Evolutionary conservation across 2,888 invertebrate genomes (phyloP).

Genomic region (Limnephilus auricula): DNA sequence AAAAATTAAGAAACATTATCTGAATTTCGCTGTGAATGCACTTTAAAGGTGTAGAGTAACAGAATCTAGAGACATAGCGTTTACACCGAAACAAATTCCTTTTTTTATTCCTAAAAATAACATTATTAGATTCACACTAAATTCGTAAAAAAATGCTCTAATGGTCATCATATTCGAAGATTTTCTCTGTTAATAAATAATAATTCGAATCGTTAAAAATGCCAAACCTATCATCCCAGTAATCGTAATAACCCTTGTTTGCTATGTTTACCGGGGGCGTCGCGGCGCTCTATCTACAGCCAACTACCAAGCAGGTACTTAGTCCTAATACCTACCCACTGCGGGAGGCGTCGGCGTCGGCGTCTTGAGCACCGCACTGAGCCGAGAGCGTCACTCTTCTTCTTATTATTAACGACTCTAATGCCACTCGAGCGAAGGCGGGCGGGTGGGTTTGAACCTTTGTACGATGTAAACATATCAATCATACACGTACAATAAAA

Average conservation of each 20-base stretch:
- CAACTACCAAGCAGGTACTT: neutral
- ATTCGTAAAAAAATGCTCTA: too few relatives aligned
- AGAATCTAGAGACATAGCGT: too few relatives aligned
- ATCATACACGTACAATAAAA: constrained; percentile 31
- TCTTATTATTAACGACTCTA: constrained; percentile 51
- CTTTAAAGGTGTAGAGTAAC: too few relatives aligned
- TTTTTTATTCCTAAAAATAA: too few relatives aligned
- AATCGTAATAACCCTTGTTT: neutral
- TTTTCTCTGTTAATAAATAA: too few relatives aligned
- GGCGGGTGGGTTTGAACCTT: neutral
- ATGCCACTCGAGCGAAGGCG: constrained; percentile 37
- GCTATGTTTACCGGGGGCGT: constrained; percentile 34
- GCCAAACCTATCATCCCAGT: constrained; percentile 3
- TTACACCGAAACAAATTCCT: too few relatives aligned
- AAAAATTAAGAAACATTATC: too few relatives aligned
- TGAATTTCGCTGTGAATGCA: too few relatives aligned
- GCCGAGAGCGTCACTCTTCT: constrained; percentile 29
- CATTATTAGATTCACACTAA: too few relatives aligned
- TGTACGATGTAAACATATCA: constrained; percentile 37
- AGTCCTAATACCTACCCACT: neutral
- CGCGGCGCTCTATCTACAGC: constrained; percentile 33
- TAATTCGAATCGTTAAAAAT: neutral
- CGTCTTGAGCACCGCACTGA: constrained; percentile 50
- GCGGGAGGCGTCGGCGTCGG: constrained; percentile 28
- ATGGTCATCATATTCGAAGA: too few relatives aligned